phyloP scores from a whole-genome alignment of 2,888 invertebrate genomes.

The Archips crataeganus region DNA sequence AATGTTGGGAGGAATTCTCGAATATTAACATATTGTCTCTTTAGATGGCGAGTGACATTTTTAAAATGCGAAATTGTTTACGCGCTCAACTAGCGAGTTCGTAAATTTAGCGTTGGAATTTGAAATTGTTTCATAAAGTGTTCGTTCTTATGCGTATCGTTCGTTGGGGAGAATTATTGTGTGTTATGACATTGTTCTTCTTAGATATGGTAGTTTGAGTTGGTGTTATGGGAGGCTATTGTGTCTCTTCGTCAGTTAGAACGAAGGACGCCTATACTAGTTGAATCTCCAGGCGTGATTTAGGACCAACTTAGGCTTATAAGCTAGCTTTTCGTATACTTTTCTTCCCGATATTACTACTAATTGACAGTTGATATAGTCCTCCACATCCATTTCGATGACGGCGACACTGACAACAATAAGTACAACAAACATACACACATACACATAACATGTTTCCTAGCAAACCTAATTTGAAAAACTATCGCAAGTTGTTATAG shows the following conservation, averaged over 20 bases:
- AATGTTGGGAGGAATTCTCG: too few species aligned
- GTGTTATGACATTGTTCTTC: background rate
- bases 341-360: too few species aligned
- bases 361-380: too few species aligned
- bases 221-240: background rate
- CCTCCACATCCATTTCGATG: too few species aligned
- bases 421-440: too few species aligned
- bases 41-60: slow-evolving; percentile 25
- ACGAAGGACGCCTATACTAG: background rate
- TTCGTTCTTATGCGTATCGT: background rate
- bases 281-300: too few species aligned
- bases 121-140: background rate
- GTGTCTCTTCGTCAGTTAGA: background rate
- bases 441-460: too few species aligned
- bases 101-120: slow-evolving; percentile 19
- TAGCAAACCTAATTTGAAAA: too few species aligned
- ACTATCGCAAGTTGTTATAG: too few species aligned
- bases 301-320: too few species aligned
- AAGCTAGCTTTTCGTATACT: too few species aligned
- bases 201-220: background rate
- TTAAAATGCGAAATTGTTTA: slow-evolving; percentile 23
- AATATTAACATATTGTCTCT: slow-evolving; percentile 31
- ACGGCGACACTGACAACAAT: too few species aligned
- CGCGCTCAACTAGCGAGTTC: background rate
- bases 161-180: background rate